A percentile compares a stretch with the other conserved stretches of the same genome.
Evolutionary conservation across 1,140 invertebrate species (phyloP).

Genomic region (Hylaeus volcanicus): DNA sequence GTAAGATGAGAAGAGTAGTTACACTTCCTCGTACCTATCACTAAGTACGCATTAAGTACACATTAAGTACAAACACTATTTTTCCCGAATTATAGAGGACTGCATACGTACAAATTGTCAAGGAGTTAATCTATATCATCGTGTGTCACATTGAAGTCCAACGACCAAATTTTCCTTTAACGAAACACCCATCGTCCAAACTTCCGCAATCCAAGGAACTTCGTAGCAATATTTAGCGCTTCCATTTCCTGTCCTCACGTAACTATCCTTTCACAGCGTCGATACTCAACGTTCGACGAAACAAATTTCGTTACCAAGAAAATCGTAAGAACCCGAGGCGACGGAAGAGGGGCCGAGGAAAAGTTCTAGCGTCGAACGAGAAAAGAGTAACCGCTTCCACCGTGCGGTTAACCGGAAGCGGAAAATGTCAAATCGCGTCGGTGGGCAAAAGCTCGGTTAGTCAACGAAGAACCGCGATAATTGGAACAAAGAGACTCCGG

Average conservation of each 20-base stretch:
- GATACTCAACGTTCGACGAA: neutral
- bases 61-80: no score
- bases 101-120: no score
- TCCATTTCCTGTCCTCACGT: neutral
- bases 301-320: constrained; percentile 8
- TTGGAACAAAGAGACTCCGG: constrained; percentile 70
- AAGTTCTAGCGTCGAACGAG: constrained; percentile 43
- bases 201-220: no score
- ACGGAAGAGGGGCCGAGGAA: neutral
- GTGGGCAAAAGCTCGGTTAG: constrained; percentile 47
- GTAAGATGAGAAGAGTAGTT: no score
- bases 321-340: neutral
- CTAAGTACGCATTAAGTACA: no score
- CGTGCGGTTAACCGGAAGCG: constrained; percentile 65
- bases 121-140: no score
- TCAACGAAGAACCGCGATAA: constrained; percentile 65
- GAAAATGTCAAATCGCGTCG: constrained; percentile 66
- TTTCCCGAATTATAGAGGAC: no score
- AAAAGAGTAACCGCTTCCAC: constrained; percentile 58
- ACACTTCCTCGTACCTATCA: no score
- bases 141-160: no score
- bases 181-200: no score
- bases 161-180: no score
- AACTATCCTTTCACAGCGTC: neutral
- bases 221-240: neutral